These are phyloP conservation scores for Cathartes aura DNA, from an alignment of 2,113 vertebrate species.

Conservation along the genomic window DNA sequence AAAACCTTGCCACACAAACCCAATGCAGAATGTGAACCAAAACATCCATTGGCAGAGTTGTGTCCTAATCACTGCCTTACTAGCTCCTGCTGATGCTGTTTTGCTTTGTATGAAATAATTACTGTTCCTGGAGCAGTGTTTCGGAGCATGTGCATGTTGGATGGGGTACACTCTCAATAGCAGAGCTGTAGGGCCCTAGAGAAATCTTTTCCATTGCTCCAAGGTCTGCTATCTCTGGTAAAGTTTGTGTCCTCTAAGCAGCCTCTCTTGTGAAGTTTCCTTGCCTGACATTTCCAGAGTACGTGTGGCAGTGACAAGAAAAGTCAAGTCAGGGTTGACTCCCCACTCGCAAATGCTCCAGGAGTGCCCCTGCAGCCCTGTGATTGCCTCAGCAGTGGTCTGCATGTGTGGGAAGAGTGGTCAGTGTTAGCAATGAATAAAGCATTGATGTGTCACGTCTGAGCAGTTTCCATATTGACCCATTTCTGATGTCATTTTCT, in stretches of 20 bases:
- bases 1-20: too few relatives aligned
- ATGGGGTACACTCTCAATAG: background rate
- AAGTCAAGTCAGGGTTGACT: background rate
- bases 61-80: background rate
- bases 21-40: background rate
- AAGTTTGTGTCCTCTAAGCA: background rate
- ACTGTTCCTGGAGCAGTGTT: background rate
- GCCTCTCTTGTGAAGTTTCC: background rate
- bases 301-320: background rate
- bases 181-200: background rate
- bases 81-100: background rate
- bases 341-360: background rate
- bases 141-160: background rate
- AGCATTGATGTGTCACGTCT: conserved; percentile 28
- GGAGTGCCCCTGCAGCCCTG: background rate
- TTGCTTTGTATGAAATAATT: background rate
- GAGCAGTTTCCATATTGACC: conserved; percentile 29
- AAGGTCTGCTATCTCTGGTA: background rate
- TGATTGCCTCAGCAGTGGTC: background rate
- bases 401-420: background rate
- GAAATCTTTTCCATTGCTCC: background rate
- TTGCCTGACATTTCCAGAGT: background rate
- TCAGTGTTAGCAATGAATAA: conserved; percentile 28
- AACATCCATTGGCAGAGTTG: background rate
- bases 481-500: conserved; percentile 61